Base-by-base conservation (phyloP, 2,113 vertebrate genomes). In the Platycercus adscitus region DNA sequence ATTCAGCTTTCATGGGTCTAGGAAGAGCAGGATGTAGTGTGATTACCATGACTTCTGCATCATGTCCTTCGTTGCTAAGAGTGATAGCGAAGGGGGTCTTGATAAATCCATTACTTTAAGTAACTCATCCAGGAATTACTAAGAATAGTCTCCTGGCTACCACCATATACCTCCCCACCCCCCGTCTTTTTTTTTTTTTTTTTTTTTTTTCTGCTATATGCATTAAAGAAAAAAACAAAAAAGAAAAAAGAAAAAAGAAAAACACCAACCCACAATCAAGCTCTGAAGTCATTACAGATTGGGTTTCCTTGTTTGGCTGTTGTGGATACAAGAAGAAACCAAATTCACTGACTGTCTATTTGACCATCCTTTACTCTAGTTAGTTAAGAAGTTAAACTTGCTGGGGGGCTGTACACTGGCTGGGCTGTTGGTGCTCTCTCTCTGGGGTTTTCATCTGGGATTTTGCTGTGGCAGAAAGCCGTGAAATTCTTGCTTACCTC, bases 341-440 rank as follows among this genome's bases (percentile, higher is more conserved):
- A 17, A 78, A 66, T 26, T 26, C 28, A 10, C 9, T 58, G 17
- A 70, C 7, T 28, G 4, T 55, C 6, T 23, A 28, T 75, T 77
- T 79, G 35, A 39, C 13, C 7, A 9, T 47, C 6, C 29, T 72
- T 63, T 12, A 21, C 6, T 17, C 11, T 35, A 21, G 17, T 31
- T 16, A 56, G 3, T 19, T 33, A 77, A 71, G 18, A 84, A 78
- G 12, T 6, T 82, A 26, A 68, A 2, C 4, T 64, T 72, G 12
- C n/a, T 31, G 23, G 16, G 84, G 25, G 16, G 31, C 35, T 44
- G 4, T 46, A 8, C 19, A 33, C 12, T 49, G 17, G 2, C 16
- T 25, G 18, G 10, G 3, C 8, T 76, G 14, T 31, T 78, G 10
- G 29, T 1, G 0, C 3, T 23, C 3, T 26, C 13, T 35, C 4